Conservation (phyloP, 2,113 vertebrate genomes). For the Chelonoidis abingdonii region DNA sequence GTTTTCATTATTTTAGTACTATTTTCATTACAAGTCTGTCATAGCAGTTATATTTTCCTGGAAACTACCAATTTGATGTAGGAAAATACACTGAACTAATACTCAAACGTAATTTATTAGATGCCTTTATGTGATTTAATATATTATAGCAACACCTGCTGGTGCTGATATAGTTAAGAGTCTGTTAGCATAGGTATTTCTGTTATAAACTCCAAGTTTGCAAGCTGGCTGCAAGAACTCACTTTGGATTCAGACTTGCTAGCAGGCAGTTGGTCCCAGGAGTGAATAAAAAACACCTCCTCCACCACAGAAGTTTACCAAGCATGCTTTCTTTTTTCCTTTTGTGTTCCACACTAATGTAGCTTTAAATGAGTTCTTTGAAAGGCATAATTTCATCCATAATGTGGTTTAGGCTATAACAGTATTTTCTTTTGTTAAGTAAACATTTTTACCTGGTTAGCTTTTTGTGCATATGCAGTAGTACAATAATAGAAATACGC, state of each 20-base stretch:
- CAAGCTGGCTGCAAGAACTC: not conserved
- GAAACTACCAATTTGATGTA: conserved; percentile 31
- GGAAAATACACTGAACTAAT: not conserved
- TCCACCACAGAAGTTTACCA: not conserved
- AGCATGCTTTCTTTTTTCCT: not conserved
- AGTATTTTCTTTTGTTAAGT: not conserved
- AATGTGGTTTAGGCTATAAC: not conserved
- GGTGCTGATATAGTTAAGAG: conserved; percentile 55
- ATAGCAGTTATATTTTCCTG: not conserved
- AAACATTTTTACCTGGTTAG: not conserved
- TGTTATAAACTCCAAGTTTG: not conserved
- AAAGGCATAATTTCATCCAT: not conserved
- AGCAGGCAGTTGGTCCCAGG: not conserved
- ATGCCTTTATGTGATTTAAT: conserved; percentile 44
- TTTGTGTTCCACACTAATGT: not conserved
- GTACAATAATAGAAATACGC: not conserved
- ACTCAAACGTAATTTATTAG: not conserved
- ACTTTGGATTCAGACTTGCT: not conserved
- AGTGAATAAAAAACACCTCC: not conserved
- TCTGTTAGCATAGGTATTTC: conserved; percentile 3
- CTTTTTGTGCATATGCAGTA: accelerated
- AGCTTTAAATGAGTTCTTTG: conserved; percentile 25
- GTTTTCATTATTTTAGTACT: conserved; percentile 14
- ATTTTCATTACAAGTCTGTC: not conserved
- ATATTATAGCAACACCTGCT: conserved; percentile 74